phyloP scores from a whole-genome alignment of 1,140 invertebrate genomes.

The Neodiprion virginianus region DNA sequence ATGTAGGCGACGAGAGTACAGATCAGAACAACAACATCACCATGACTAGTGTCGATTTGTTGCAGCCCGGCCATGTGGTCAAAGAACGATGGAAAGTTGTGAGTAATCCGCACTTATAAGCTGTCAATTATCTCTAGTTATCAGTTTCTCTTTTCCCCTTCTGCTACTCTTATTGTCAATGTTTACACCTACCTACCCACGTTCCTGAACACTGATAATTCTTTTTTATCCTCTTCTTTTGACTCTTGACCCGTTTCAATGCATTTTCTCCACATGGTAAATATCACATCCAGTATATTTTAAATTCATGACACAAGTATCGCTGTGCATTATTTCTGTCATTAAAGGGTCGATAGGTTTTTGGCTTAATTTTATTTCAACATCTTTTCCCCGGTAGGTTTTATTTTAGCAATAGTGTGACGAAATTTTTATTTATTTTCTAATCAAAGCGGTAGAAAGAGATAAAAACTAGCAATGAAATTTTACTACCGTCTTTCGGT shows the following conservation, averaged over 20 bases:
- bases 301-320: no score
- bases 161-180: no score
- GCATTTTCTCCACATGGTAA: no score
- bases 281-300: no score
- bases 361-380: no score
- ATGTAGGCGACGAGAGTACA: slow-evolving; percentile 71
- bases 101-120: slow-evolving; percentile 44
- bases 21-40: slow-evolving; percentile 82
- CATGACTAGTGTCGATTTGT: slow-evolving; percentile 92
- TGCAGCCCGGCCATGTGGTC: slow-evolving; percentile 95
- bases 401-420: background rate
- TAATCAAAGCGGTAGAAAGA: background rate
- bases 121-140: slow-evolving; percentile 11
- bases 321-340: no score
- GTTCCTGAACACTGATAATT: no score
- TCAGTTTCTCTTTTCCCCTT: background rate
- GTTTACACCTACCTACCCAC: no score
- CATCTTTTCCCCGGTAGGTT: no score
- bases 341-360: no score
- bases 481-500: background rate
- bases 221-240: no score
- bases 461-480: background rate
- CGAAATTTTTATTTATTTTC: slow-evolving; percentile 12
- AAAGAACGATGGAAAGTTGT: slow-evolving; percentile 98
- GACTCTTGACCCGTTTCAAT: no score